Evolutionary conservation across 1,140 invertebrate genomes (phyloP), one percentile per base, ranked within the genome.

Genomic region (Drosophila sturtevanti): DNA sequence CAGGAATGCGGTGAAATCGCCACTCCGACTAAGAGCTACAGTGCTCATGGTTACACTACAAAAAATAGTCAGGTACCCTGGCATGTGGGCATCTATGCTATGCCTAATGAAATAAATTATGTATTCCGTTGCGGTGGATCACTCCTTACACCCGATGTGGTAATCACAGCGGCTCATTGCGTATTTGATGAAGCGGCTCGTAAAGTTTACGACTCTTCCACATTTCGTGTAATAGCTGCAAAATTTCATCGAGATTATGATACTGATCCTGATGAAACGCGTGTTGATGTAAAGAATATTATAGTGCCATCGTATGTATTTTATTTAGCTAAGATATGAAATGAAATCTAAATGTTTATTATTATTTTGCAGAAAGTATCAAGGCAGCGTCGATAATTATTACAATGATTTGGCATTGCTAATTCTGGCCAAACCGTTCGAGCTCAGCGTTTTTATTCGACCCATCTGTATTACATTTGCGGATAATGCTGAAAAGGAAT

Each of bases 81-180:
- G 94, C 93, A 94, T 44, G 91, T 92, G 9, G 94, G 93, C 0
- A 91, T 95, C 48, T 95, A 94, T 81, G 66, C 74, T 52, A 7
- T 24, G 60, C 41, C 62, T 61, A 68, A 65, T 55, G 41, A 90
- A 51, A 21, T 65, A 73, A 2, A 90, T 82, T 89, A 79, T 24
- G 72, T 68, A 9, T 93, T 93, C 64, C 92, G 93, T 54, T 94
- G 94, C 56, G 93, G 92, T 0, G 93, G 93, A 0, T 92, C 93
- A 2, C 41, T 91, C 24, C 65, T 91, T 10, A 87, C 90, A 0
- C 79, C 90, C 6, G 86, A 87, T 14, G 24, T 87, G n/a, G 63
- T 91, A 1, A 75, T 91, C 21, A 79, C 85, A 4, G 89, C 89
- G 2, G 89, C 82, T 9, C 89, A 87, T 48, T 90, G 87, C 56